Conservation (phyloP, 2,113 vertebrate genomes). For the Dicaeum eximium region DNA sequence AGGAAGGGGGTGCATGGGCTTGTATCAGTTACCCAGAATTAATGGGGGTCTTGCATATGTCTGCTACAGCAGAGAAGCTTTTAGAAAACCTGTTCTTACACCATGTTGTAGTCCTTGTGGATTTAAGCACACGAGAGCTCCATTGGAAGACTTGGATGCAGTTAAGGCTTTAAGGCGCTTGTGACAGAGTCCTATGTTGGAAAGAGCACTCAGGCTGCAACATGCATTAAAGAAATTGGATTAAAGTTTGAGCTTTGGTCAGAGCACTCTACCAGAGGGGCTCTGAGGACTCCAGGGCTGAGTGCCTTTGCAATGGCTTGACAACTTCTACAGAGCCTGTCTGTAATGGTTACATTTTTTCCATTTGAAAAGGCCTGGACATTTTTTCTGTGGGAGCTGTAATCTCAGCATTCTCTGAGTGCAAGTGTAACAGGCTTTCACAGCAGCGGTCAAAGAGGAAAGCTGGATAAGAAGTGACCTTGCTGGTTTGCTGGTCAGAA, state of each 20-base stretch:
- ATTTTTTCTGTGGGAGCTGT: neutral
- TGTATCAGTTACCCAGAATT: neutral
- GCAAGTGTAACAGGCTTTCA: neutral
- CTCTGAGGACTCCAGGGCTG: neutral
- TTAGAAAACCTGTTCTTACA: neutral
- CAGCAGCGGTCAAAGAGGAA: neutral
- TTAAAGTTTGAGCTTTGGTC: neutral
- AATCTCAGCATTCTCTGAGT: neutral
- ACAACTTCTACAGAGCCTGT: neutral
- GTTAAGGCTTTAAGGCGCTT: neutral
- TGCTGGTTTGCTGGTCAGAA: neutral
- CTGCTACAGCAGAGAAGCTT: neutral
- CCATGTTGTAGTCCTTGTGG: neutral
- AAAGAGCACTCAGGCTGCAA: neutral
- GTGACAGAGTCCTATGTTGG: neutral
- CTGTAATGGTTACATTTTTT: neutral
- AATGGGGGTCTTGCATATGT: neutral
- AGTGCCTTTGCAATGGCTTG: neutral
- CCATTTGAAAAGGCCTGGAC: neutral
- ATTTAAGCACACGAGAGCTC: neutral
- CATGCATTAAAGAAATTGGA: accelerated
- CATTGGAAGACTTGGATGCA: neutral
- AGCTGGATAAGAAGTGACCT: neutral
- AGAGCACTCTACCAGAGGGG: neutral
- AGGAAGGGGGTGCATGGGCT: neutral